These are phyloP conservation scores for Leptatherina wallacei DNA, from an alignment of 2,797 vertebrate genomes.

Conservation along the genomic window DNA sequence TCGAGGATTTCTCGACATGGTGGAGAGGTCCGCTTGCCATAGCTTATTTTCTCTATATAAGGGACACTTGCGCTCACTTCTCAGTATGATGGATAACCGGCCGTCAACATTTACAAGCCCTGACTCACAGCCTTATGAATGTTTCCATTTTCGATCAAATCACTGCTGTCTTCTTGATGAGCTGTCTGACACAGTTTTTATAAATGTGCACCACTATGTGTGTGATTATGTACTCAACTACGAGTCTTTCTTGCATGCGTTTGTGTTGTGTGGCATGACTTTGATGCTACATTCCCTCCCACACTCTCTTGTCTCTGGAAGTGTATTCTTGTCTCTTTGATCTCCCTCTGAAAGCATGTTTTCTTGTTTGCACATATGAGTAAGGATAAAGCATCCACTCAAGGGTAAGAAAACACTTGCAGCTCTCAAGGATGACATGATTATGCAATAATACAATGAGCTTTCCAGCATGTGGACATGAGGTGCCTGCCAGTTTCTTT, in stretches of 20 bases:
- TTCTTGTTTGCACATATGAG: slow-evolving; percentile 31
- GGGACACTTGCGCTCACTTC: slow-evolving; percentile 28
- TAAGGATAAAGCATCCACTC: slow-evolving; percentile 11
- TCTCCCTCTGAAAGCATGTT: slow-evolving; percentile 67
- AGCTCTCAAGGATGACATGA: slow-evolving; percentile 37
- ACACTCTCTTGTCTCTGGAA: slow-evolving; percentile 36
- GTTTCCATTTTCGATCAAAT: slow-evolving; percentile 40
- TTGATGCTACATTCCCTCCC: slow-evolving; percentile 37
- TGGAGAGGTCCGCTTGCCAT: slow-evolving; percentile 44
- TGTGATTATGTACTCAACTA: slow-evolving; percentile 26
- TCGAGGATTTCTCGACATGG: slow-evolving; percentile 46
- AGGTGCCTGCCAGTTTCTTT: slow-evolving; percentile 59
- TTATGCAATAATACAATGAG: slow-evolving; percentile 17
- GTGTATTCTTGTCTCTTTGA: slow-evolving; percentile 32
- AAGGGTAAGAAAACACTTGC: slow-evolving; percentile 34
- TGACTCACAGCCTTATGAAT: slow-evolving; percentile 19
- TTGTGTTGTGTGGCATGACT: slow-evolving; percentile 67
- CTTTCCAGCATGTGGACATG: slow-evolving; percentile 55
- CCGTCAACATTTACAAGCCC: slow-evolving; percentile 3
- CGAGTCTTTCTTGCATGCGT: slow-evolving; percentile 66
- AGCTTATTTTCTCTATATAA: slow-evolving; percentile 25
- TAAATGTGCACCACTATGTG: slow-evolving; percentile 48
- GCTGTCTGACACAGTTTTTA: slow-evolving; percentile 27
- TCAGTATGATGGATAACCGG: slow-evolving; percentile 26
- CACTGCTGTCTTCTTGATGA: slow-evolving; percentile 23